Base-by-base conservation (phyloP, 2,797 vertebrate genomes). In the Poecilia gillii region DNA sequence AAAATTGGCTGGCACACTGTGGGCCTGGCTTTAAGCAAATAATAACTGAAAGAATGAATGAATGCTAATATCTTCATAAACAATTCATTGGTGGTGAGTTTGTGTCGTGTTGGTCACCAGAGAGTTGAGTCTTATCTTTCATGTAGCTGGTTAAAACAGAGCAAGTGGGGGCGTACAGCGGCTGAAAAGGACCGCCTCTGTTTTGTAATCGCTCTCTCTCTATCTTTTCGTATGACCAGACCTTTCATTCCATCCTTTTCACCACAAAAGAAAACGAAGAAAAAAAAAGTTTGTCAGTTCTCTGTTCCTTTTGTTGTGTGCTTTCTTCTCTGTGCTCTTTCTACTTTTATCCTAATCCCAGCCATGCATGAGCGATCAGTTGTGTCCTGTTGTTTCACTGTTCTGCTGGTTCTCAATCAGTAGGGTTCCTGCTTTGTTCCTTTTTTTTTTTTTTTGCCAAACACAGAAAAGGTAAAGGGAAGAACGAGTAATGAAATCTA, bases 331-430 rank as follows among this genome's bases (percentile, higher is more conserved):
- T 95, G 91, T 94, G 96, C 96, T 97, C 97, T 98, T 98, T 97
- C 96, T 96, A 95, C 96, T 98, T 98, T 97, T 97, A 97, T 97
- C 97, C 97, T 98, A 98, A 97, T 98, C 97, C 96, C 96, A 97
- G 97, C 96, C 97, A 99, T 98, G 98, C 98, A 98, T 99, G 98
- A 99, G 97, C 95, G 97, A 98, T 97, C 97, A 97, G 97, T 97
- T 97, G 97, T 97, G 97, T 97, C 96, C 97, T 97, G 97, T 98
- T 98, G 98, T 98, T 97, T 97, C 96, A 96, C 98, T 97, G 97
- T 98, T 98, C 97, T 98, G 97, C 97, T 97, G 97, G 97, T 98
- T 98, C 98, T 97, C 95, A 97, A 96, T 96, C 97, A 96, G 97
- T 97, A 96, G 97, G 97, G 95, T 96, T 97, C 96, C 96, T 75